phyloP scores from a whole-genome alignment of 2,113 vertebrate genomes.

The Dromas ardeola region DNA sequence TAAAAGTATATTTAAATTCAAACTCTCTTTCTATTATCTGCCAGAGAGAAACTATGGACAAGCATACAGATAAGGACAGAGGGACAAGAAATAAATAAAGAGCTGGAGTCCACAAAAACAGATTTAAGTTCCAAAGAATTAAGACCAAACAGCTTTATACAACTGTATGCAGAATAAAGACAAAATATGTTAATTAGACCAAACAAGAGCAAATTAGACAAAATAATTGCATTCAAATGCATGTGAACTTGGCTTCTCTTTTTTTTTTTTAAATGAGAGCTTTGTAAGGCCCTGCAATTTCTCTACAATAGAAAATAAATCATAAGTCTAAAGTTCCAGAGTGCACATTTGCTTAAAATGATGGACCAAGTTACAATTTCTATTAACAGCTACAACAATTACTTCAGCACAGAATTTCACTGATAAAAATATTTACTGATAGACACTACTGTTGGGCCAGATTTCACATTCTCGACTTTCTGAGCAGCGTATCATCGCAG shows the following conservation, averaged over 20 bases:
- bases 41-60: neutral
- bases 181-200: neutral
- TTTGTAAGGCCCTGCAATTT: neutral
- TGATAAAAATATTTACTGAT: neutral
- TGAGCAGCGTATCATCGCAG: neutral
- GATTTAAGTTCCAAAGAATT: neutral
- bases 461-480: neutral
- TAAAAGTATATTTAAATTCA: neutral
- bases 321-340: neutral
- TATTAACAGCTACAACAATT: neutral
- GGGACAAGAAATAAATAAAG: neutral
- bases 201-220: neutral
- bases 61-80: neutral
- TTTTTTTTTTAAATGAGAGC: neutral
- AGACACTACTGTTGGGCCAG: neutral
- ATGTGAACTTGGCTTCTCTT: neutral
- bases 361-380: neutral
- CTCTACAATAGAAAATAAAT: neutral
- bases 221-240: neutral
- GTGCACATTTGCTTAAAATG: neutral
- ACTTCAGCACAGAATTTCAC: neutral
- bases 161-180: neutral
- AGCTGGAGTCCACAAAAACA: neutral
- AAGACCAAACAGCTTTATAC: neutral
- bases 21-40: neutral